These are phyloP conservation scores for Lepisosteus osseus DNA, from an alignment of 2,113 vertebrate genomes.

Conservation along the genomic window DNA sequence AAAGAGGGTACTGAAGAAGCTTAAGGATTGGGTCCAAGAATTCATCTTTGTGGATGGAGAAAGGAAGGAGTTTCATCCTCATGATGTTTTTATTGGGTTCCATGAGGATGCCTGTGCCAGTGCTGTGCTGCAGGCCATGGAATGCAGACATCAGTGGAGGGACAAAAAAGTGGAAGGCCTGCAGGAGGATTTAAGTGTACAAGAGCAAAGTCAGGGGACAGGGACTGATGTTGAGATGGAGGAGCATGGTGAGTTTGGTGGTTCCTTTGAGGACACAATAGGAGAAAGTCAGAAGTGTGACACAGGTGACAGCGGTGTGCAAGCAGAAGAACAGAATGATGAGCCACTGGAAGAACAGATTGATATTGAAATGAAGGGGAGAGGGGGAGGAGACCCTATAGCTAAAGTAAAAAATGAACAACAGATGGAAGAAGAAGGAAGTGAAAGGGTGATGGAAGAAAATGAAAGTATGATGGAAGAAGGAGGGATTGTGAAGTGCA, in stretches of 20 bases:
- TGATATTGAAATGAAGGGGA: conserved; percentile 17
- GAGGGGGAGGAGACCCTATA: conserved; percentile 17
- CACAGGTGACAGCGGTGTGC: no score
- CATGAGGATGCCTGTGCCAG: conserved; percentile 66
- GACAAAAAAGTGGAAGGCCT: background rate
- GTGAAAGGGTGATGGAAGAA: background rate
- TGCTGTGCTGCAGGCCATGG: conserved; percentile 60
- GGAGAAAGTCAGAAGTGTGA: no score
- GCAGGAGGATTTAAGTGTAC: background rate
- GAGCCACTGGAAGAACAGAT: conserved; percentile 4
- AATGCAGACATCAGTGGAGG: conserved; percentile 28
- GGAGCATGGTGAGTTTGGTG: no score
- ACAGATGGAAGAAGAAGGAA: conserved; percentile 8
- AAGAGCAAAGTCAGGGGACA: no score
- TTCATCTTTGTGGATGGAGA: conserved; percentile 32
- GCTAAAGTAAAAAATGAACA: conserved; percentile 11
- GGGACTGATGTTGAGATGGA: no score
- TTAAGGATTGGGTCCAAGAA: conserved; percentile 53
- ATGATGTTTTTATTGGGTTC: conserved; percentile 63
- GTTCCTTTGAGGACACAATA: no score
- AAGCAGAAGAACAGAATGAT: conserved; percentile 1
- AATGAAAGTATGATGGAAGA: conserved; percentile 24
- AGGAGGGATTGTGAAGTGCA: conserved; percentile 7
- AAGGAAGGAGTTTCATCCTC: conserved; percentile 41
- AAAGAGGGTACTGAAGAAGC: conserved; percentile 46